Percentiles rank a stretch among this genome's conserved stretches.
phyloP scores from a whole-genome alignment of 1,140 invertebrate species.

The Potamilus streckersoni region DNA sequence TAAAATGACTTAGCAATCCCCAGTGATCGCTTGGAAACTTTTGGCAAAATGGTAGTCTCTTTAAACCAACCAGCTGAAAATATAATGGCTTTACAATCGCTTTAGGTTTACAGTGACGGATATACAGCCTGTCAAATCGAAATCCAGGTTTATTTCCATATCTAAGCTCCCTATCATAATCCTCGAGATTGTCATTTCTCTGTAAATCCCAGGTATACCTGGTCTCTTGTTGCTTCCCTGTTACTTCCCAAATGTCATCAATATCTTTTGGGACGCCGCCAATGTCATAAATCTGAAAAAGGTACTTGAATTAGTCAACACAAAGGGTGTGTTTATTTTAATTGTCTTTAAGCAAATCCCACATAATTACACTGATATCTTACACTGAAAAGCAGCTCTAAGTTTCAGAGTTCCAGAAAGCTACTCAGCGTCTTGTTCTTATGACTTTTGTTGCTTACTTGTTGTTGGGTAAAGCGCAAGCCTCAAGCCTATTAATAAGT shows the following conservation, averaged over 20 bases:
- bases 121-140: constrained; percentile 75
- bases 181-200: constrained; percentile 70
- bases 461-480: no score
- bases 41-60: constrained; percentile 70
- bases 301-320: no score
- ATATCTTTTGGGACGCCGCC: constrained; percentile 69
- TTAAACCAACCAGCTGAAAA: constrained; percentile 74
- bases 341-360: no score
- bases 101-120: constrained; percentile 56
- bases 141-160: constrained; percentile 66
- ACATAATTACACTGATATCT: no score
- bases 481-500: no score
- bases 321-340: no score
- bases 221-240: constrained; percentile 71
- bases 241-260: constrained; percentile 72
- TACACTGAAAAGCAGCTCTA: no score
- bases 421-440: no score
- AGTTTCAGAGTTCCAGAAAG: no score
- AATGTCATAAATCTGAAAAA: constrained; percentile 64
- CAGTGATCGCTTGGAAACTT: constrained; percentile 76
- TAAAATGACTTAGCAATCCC: constrained; percentile 71
- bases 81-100: constrained; percentile 67
- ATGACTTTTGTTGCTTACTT: no score
- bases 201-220: constrained; percentile 74
- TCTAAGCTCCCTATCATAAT: no score